phyloP scores from a whole-genome alignment of 2,888 invertebrate species.

The Carcina quercana region DNA sequence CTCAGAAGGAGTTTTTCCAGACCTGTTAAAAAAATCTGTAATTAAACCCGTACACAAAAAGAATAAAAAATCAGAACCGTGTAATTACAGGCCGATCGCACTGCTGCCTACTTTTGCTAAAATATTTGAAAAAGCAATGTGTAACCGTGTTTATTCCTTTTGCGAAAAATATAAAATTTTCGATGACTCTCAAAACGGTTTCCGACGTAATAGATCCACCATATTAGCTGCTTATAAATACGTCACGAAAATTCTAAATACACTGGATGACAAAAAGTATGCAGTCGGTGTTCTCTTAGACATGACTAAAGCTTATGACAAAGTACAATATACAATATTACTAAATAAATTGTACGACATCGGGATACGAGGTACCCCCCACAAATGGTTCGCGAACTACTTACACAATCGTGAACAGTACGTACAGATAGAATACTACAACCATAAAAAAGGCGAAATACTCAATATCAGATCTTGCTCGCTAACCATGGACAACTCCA shows the following conservation, averaged over 20 bases:
- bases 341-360: conserved; percentile 6
- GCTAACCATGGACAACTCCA: conserved; percentile 1
- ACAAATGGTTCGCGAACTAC: conserved; percentile 12
- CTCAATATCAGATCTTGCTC: conserved; percentile 1
- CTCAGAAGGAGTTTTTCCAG: conserved; percentile 1
- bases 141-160: conserved; percentile 1
- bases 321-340: conserved; percentile 8
- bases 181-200: conserved; percentile 1
- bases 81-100: conserved; percentile 6
- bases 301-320: conserved; percentile 3
- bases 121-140: conserved; percentile 8
- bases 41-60: conserved; percentile 5
- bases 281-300: background rate
- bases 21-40: conserved; percentile 1
- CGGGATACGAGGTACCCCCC: conserved; percentile 10
- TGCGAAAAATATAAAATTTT: conserved; percentile 5
- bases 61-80: background rate
- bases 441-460: conserved; percentile 4
- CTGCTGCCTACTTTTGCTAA: conserved; percentile 3
- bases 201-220: conserved; percentile 1
- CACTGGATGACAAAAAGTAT: background rate
- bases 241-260: background rate
- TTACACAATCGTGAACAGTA: conserved; percentile 6
- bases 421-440: no score
- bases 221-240: background rate